Base-by-base conservation (phyloP, 1,140 invertebrate genomes). In the Halotydeus destructor region DNA sequence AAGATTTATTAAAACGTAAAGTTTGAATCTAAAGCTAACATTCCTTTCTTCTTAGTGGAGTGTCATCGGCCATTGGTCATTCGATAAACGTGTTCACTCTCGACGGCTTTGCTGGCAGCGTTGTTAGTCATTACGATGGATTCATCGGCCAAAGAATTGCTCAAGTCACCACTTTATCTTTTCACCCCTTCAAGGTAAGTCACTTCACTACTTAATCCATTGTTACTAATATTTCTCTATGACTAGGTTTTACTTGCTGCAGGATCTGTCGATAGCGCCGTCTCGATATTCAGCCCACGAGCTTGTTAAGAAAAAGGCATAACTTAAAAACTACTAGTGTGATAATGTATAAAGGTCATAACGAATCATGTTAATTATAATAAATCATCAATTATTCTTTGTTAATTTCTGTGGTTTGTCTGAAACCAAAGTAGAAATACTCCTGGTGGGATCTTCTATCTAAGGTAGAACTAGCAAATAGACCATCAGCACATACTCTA, bases 111-210 rank as follows among this genome's bases (percentile, higher is more conserved):
- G 25, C 23, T 27, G 43, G 43, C 18, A 33, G 22, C 45, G 70
- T 71, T 1, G 76, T 88, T 52, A 78, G 79, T 56, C 76, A 76
- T 53, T 78, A 86, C 54, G 83, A 91, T 55, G 82, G 83, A 33
- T 88, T 91, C 57, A 84, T 86, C 69, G 77, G 76, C 25, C 72
- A 81, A 47, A 68, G 79, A 49, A 79, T 83, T 44, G 78, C 76
- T 14, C 74, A 79, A 23, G 76, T 86, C 39, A 77, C 71, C 47
- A 85, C 78, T 57, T 59, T 91, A 47, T 72, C 73, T 40, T 91
- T 88, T 63, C 84, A 91, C 62, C 77, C 81, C 16, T 69, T 80
- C 53, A 74, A 70, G 49, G 69, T 77, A 43, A 67, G 71, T 44
- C 53, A 26, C 6, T 28, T 19, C 31, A 34, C 6, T 14, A 16